Evolutionary conservation across 2,797 vertebrate genomes (phyloP), one percentile per base, ranked within the genome.

Genomic region (Cetoscarus ocellatus): DNA sequence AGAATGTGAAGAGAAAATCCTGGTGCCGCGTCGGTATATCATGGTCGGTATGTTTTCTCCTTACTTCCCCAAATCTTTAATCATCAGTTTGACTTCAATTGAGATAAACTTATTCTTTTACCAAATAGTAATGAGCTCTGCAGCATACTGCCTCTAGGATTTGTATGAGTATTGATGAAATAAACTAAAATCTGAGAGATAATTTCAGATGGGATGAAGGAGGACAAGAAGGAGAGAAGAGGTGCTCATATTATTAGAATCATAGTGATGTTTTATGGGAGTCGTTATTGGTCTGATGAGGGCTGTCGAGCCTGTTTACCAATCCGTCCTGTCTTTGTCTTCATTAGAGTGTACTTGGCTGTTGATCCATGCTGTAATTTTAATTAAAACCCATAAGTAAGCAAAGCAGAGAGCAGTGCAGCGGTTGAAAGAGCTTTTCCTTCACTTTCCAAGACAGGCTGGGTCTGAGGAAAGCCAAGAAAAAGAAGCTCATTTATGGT

Each of bases 301-400:
- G 67, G 67, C 77, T 50, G 75, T 83, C 76, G 60, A 10, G 63
- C 35, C 68, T 85, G 77, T 86, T 91, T 86, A 73, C 73, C 57
- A 77, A 62, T 51, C 53, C 14, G 35, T 70, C 75, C 65, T 10
- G 8, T 77, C 79, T 79, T 81, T 61, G 48, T 86, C 86, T 85
- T 83, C 82, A 90, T 91, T 87, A 91, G 61, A 56, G 35, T 76
- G 70, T 63, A 82, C 81, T 80, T 62, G 75, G 79, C 70, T 84
- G 85, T 86, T 93, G 89, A 92, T 91, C 88, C 80, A 60, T 79
- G 85, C 58, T 79, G 52, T 82, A 85, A 90, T 88, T 93, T 91
- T 91, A 93, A 94, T 94, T 94, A 93, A 93, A 93, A 90, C 72
- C 53, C 60, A 75, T 82, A 84, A 89, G 80, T 59, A 81, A 79